phyloP scores from a whole-genome alignment of 2,888 invertebrate species.

The Plagodis pulveraria region DNA sequence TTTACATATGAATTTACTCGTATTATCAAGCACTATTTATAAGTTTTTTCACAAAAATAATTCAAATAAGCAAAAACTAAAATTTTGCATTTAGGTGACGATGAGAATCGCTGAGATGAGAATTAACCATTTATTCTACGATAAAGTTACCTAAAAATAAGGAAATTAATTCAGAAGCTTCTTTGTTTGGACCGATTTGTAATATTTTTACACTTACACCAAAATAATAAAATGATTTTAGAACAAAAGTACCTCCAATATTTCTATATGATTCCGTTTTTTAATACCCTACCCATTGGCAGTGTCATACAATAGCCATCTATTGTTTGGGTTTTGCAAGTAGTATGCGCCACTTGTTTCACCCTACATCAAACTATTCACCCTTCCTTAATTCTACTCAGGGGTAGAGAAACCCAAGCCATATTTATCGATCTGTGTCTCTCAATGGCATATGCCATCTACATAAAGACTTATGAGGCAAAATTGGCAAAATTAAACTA shows the following conservation, averaged over 20 bases:
- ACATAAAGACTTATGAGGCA: too few species aligned
- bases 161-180: too few species aligned
- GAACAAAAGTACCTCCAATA: slow-evolving; percentile 1
- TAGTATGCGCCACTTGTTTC: slow-evolving; percentile 68
- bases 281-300: neutral
- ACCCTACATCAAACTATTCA: slow-evolving; percentile 47
- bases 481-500: too few species aligned
- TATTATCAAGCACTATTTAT: too few species aligned
- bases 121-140: too few species aligned
- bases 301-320: slow-evolving; percentile 40
- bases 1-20: too few species aligned
- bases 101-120: too few species aligned
- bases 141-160: too few species aligned
- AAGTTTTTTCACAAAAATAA: too few species aligned
- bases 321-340: slow-evolving; percentile 50
- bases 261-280: slow-evolving; percentile 1
- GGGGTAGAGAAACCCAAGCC: slow-evolving; percentile 8
- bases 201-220: neutral
- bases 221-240: slow-evolving; percentile 10
- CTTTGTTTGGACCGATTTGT: too few species aligned
- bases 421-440: slow-evolving; percentile 7
- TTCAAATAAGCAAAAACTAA: too few species aligned
- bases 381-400: slow-evolving; percentile 37
- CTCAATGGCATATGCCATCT: neutral
- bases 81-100: too few species aligned